These are phyloP conservation scores for Catostylus mosaicus DNA, from an alignment of 30 jellyfish, hydroid and myxozoan genomes.

Conservation along the genomic window DNA sequence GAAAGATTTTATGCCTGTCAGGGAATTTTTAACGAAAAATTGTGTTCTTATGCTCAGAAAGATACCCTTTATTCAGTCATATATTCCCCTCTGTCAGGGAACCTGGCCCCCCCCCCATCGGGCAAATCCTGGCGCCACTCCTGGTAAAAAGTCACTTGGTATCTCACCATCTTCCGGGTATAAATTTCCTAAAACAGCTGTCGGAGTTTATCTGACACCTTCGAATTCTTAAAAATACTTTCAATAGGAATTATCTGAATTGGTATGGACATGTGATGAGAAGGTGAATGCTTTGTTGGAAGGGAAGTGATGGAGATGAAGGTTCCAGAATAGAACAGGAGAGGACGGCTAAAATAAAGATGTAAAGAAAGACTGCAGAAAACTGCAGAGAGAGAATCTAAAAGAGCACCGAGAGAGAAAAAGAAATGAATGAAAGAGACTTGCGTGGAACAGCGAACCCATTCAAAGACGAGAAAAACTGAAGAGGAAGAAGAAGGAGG, in stretches of 20 bases:
- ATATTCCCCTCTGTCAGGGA: no score
- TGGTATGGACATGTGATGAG: slow-evolving; percentile 20
- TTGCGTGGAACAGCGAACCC: slow-evolving; percentile 14
- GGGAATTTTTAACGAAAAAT: no score
- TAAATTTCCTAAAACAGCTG: slow-evolving; percentile 21
- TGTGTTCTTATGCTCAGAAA: no score
- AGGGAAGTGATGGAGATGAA: slow-evolving; percentile 29
- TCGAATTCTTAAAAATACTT: slow-evolving; percentile 58
- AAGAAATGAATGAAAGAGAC: no score
- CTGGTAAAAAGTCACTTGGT: slow-evolving; percentile 45
- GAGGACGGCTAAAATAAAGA: slow-evolving; percentile 1
- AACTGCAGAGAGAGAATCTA: background rate
- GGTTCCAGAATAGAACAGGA: background rate
- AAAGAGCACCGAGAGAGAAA: slow-evolving; percentile 5
- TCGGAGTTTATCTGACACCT: slow-evolving; percentile 71
- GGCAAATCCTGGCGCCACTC: no score
- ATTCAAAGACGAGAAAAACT: slow-evolving; percentile 8
- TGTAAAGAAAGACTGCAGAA: background rate
- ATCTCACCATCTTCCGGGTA: slow-evolving; percentile 82
- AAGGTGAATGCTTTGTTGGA: background rate
- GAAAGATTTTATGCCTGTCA: no score
- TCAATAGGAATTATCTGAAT: slow-evolving; percentile 24
- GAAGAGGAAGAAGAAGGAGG: slow-evolving; percentile 18
- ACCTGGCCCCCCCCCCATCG: no score
- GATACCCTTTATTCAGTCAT: no score